A percentile compares a stretch with the other conserved stretches of the same genome.
Conservation (phyloP, 2,888 invertebrate species). For the Conchocele bisecta region DNA sequence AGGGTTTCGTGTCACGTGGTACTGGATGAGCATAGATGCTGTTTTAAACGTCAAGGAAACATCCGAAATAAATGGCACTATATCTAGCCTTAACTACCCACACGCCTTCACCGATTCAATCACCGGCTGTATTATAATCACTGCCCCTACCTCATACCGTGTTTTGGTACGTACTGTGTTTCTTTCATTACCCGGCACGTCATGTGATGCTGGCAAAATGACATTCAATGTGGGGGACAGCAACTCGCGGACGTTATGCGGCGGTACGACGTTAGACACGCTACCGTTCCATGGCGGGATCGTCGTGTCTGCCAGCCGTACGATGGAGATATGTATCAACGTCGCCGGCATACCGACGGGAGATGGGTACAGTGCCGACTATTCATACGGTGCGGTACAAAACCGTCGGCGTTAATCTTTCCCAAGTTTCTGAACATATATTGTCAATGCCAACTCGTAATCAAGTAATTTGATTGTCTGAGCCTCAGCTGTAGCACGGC, state of each 20-base stretch:
- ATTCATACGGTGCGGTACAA: not conserved
- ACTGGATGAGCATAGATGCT: not conserved
- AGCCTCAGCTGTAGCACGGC: too few species aligned
- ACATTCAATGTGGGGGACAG: not conserved
- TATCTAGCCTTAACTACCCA: constrained; percentile 89
- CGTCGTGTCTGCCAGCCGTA: not conserved
- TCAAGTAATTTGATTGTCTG: too few species aligned
- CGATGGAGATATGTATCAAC: constrained; percentile 2
- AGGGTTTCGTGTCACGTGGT: constrained; percentile 58
- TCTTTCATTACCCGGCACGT: not conserved
- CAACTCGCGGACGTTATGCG: constrained; percentile 5
- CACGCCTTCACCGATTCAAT: constrained; percentile 88
- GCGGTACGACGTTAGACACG: not conserved
- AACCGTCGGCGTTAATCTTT: too few species aligned
- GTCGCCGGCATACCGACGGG: not conserved
- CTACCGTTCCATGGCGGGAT: too few species aligned
- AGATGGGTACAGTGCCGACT: not conserved
- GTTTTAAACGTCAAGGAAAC: not conserved
- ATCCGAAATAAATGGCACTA: constrained; percentile 83
- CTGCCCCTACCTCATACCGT: constrained; percentile 75
- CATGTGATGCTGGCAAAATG: constrained; percentile 2
- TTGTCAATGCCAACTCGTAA: too few species aligned
- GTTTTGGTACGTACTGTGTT: not conserved
- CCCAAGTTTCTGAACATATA: too few species aligned
- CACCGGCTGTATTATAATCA: constrained; percentile 88